These are phyloP conservation scores for Telmatherina bonti DNA, from an alignment of 2,797 vertebrate genomes.

Conservation along the genomic window DNA sequence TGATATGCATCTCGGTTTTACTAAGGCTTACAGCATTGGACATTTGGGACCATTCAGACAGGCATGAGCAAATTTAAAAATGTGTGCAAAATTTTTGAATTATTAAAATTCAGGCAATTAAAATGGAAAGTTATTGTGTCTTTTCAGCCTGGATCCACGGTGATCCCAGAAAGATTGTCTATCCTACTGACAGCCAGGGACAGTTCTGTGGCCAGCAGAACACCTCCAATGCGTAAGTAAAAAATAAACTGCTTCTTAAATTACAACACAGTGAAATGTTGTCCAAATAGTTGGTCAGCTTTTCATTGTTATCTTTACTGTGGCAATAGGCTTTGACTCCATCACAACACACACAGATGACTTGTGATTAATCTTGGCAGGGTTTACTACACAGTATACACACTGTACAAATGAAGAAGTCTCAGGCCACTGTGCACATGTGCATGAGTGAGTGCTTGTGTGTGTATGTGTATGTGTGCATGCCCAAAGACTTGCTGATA, in stretches of 20 bases:
- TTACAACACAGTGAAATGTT: conserved; percentile 28
- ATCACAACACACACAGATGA: conserved; percentile 36
- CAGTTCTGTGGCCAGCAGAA: conserved; percentile 95
- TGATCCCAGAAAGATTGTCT: conserved; percentile 93
- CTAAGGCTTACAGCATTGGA: neutral
- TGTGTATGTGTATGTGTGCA: conserved; percentile 1
- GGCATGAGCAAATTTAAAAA: neutral
- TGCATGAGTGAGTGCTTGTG: neutral
- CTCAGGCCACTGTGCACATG: neutral
- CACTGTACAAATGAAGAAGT: neutral
- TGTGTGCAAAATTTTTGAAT: neutral
- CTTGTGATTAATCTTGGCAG: conserved; percentile 55
- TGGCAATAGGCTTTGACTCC: conserved; percentile 35
- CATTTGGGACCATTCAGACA: conserved; percentile 3
- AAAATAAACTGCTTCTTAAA: conserved; percentile 27
- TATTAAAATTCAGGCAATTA: neutral
- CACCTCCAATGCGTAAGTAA: conserved; percentile 91
- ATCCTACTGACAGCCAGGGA: conserved; percentile 94
- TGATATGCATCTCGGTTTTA: neutral
- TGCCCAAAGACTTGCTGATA: conserved; percentile 35
- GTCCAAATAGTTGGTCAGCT: conserved; percentile 31
- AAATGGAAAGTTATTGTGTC: conserved; percentile 12
- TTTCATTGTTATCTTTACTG: conserved; percentile 42
- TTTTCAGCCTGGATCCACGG: conserved; percentile 94
- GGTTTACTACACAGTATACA: neutral